Evolutionary conservation across 2,113 vertebrate genomes (phyloP).

Genomic region (Gopherus evgoodei): DNA sequence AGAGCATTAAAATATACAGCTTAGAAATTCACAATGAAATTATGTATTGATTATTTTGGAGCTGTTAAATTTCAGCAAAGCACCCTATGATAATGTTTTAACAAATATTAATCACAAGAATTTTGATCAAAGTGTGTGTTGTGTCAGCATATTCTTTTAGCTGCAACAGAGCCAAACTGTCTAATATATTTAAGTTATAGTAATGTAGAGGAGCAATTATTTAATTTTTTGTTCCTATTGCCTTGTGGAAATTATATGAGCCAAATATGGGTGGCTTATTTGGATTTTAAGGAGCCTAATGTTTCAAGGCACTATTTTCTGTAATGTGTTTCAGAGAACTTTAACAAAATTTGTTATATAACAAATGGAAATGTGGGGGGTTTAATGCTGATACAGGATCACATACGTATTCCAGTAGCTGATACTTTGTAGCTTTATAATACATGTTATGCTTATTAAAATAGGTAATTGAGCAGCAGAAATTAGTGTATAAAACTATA

Average conservation of each 20-base stretch:
- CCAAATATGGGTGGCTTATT: neutral
- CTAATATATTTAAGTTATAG: slow-evolving; percentile 37
- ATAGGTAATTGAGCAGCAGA: neutral
- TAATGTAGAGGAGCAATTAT: slow-evolving; percentile 24
- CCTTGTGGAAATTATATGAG: slow-evolving; percentile 14
- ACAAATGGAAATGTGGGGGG: neutral
- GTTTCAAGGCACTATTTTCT: neutral
- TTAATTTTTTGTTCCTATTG: slow-evolving; percentile 32
- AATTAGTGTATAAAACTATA: neutral
- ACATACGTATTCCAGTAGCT: neutral
- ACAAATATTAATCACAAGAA: slow-evolving; percentile 60
- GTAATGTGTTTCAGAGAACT: neutral
- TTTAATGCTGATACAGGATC: neutral
- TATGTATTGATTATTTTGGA: slow-evolving; percentile 71
- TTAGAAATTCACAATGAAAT: slow-evolving; percentile 67
- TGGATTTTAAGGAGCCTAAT: neutral
- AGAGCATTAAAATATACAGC: slow-evolving; percentile 45
- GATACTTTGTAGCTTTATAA: neutral
- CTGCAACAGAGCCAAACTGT: slow-evolving; percentile 28
- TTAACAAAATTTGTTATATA: neutral
- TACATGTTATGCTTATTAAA: neutral
- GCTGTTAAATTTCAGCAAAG: slow-evolving; percentile 65
- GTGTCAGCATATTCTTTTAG: slow-evolving; percentile 45
- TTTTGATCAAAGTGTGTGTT: slow-evolving; percentile 49
- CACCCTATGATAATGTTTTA: slow-evolving; percentile 22